Percentiles rank a stretch among this genome's conserved stretches.
Evolutionary conservation across 2,113 vertebrate genomes (phyloP).

Genomic region (Ceuthmochares aereus): DNA sequence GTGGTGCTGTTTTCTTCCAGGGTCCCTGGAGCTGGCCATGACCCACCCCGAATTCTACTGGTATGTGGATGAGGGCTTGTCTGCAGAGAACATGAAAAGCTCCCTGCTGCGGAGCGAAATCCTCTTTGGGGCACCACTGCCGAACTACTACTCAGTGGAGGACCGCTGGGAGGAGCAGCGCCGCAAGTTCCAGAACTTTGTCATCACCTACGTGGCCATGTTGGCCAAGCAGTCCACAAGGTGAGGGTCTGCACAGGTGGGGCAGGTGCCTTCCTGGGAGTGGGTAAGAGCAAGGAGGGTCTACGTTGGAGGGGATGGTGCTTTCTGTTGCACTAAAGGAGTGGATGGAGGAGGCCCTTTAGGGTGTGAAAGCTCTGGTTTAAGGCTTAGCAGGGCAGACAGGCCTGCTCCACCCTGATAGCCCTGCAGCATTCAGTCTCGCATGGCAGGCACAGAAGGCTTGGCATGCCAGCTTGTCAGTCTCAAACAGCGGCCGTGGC

Average conservation of each 20-base stretch:
- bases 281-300: not conserved
- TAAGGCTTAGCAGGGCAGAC: not conserved
- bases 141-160: constrained; percentile 90
- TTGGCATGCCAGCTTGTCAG: not conserved
- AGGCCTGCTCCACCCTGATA: fast-evolving
- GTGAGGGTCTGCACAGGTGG: constrained; percentile 62
- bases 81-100: constrained; percentile 89
- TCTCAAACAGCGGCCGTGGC: fast-evolving
- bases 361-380: not conserved
- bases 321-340: not conserved
- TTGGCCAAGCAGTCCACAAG: constrained; percentile 94
- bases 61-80: constrained; percentile 94
- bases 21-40: constrained; percentile 93
- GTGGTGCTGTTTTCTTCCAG: constrained; percentile 56
- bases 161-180: constrained; percentile 93
- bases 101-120: constrained; percentile 93
- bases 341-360: not conserved
- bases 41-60: constrained; percentile 98
- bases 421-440: not conserved
- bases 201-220: constrained; percentile 91
- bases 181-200: constrained; percentile 90
- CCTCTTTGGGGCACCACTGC: constrained; percentile 92
- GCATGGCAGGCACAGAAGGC: not conserved
- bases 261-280: not conserved
- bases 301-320: not conserved